A percentile compares a stretch with the other conserved stretches of the same genome.
Conservation (phyloP, 2,888 invertebrate species). For the Rutpela maculata region DNA sequence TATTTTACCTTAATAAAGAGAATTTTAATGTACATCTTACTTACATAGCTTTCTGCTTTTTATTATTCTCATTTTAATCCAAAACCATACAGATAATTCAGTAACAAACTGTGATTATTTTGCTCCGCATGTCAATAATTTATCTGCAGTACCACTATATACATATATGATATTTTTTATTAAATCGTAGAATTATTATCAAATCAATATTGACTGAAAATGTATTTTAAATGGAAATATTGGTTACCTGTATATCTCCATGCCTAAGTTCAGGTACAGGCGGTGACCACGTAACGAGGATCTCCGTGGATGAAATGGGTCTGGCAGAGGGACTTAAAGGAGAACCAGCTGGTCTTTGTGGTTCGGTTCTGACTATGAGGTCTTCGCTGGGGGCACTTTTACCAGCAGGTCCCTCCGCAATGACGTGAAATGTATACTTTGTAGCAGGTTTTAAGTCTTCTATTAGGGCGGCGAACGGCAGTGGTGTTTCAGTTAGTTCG, state of each 20-base stretch:
- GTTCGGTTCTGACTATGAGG: slow-evolving; percentile 80
- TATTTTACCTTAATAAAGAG: no score
- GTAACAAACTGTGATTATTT: no score
- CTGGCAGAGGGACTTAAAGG: slow-evolving; percentile 81
- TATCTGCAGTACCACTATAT: no score
- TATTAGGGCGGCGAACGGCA: slow-evolving; percentile 79
- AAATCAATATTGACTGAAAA: slow-evolving; percentile 4
- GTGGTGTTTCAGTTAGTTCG: slow-evolving; percentile 80
- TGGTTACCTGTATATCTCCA: slow-evolving; percentile 78
- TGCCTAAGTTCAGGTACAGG: slow-evolving; percentile 83
- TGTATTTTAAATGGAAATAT: background rate
- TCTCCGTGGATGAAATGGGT: slow-evolving; percentile 83
- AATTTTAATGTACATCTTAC: no score
- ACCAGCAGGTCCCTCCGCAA: slow-evolving; percentile 85
- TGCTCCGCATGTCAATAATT: no score
- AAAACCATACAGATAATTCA: no score
- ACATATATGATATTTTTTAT: no score
- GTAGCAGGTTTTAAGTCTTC: slow-evolving; percentile 84
- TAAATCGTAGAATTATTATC: no score
- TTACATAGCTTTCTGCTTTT: no score
- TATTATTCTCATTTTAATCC: no score
- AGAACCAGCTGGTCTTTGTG: slow-evolving; percentile 83
- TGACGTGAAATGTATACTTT: slow-evolving; percentile 81
- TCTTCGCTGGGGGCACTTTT: slow-evolving; percentile 82
- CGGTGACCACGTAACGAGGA: slow-evolving; percentile 85